These are phyloP conservation scores for Bufotes viridis DNA, from an alignment of 2,797 vertebrate species.

Conservation along the genomic window DNA sequence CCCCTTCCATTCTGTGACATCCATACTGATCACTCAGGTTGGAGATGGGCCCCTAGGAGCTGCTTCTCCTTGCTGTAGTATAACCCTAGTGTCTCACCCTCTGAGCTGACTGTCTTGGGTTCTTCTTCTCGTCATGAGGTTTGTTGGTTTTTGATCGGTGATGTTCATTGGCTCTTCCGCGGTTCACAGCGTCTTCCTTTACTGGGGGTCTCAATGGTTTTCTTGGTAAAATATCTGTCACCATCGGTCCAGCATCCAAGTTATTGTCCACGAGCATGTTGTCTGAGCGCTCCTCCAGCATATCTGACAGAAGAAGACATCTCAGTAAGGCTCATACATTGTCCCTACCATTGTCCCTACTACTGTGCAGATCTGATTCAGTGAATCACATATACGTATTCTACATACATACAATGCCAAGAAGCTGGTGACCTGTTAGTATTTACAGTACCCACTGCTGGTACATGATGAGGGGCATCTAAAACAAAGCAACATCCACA, in stretches of 20 bases:
- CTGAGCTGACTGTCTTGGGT: conserved; percentile 65
- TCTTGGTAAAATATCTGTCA: conserved; percentile 64
- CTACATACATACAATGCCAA: no score
- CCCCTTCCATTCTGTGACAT: no score
- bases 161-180: conserved; percentile 77
- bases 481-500: no score
- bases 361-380: no score
- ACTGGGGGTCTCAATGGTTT: conserved; percentile 70
- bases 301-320: conserved; percentile 66
- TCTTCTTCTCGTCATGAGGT: conserved; percentile 74
- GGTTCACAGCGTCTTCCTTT: conserved; percentile 76
- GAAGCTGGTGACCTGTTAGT: no score
- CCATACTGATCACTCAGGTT: no score
- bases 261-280: conserved; percentile 72
- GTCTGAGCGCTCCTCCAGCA: conserved; percentile 69
- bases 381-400: no score
- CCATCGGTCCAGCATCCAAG: conserved; percentile 68
- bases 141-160: conserved; percentile 75
- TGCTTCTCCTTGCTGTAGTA: no score
- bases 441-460: no score
- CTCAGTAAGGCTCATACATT: neutral
- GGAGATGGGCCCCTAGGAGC: no score
- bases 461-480: no score
- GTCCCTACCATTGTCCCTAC: neutral
- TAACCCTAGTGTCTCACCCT: conserved; percentile 71